phyloP scores from a whole-genome alignment of 2,797 vertebrate genomes.

The Ciconia nigra region DNA sequence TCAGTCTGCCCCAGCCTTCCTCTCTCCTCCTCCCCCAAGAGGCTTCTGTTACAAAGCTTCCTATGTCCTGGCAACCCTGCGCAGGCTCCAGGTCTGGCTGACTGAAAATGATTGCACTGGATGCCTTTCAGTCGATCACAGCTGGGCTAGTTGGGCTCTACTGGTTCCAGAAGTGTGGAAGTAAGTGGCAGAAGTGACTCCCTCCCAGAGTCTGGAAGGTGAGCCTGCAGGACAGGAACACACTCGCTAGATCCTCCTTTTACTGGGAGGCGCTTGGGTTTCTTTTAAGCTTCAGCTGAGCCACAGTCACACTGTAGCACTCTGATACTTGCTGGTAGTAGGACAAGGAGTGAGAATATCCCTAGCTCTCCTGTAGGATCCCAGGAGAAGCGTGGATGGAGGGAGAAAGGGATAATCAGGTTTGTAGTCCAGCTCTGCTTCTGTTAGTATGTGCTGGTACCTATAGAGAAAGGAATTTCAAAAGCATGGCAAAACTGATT shows the following conservation, averaged over 20 bases:
- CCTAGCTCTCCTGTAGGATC: neutral
- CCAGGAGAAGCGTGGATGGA: neutral
- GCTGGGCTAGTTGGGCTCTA: neutral
- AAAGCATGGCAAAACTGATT: neutral
- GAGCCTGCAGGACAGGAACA: neutral
- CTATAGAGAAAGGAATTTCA: neutral
- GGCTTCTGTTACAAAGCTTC: neutral
- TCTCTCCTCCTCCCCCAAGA: neutral
- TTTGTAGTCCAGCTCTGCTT: neutral
- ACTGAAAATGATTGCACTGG: rapidly evolving
- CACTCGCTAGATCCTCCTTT: neutral
- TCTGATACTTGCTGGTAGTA: neutral
- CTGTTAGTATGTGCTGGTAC: neutral
- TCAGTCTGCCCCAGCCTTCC: neutral
- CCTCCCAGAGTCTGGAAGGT: neutral
- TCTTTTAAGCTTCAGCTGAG: neutral
- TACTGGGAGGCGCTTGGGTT: neutral
- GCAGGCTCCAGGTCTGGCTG: neutral
- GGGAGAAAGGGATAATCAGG: neutral
- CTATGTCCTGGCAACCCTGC: neutral
- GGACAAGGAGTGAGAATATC: neutral
- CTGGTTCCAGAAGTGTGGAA: neutral
- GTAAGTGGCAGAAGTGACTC: neutral
- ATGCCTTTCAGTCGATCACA: neutral
- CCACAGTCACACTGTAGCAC: neutral